Base-by-base conservation (phyloP, 2,888 invertebrate genomes). In the Neoaliturus tenellus region DNA sequence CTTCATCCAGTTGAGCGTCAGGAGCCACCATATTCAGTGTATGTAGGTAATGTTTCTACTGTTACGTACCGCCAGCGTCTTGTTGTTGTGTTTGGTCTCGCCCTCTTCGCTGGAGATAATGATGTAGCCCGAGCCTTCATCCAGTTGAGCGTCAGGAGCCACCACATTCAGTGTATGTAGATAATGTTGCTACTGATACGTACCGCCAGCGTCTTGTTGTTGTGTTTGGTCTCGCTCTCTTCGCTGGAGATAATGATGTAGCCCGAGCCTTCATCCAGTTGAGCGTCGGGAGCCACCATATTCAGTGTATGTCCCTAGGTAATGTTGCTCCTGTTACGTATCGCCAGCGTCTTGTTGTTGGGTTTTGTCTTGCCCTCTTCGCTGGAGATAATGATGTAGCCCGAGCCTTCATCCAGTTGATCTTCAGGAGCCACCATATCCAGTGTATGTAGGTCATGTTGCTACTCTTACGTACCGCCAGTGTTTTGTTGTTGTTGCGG, bases 111-210 rank as follows among this genome's bases (percentile, higher is more conserved):
- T 98, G 0, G 98, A 98, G 75, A 99, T 95, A 0, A 99, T 92
- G 28, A 97, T 94, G 0, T 94, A 92, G 55, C 97, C 96, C 89
- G 95, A 95, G 20, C 95, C 95, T 89, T 97, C 96, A 82, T 97
- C 93, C 75, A 98, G 95, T 10, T 97, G 98, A 91, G 97, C 99
- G 90, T 99, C 99, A 0, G 99, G 99, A 1, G 97, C 97, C 48
- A 98, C 94, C 98, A 99, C 98, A 89, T 97, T 97, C 62, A 99
- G n/a, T n/a, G n/a, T n/a, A n/a, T n/a, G n/a, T n/a, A n/a, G n/a
- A n/a, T n/a, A n/a, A n/a, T n/a, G n/a, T n/a, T n/a, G 25, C n/a
- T 12, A 14, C 35, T 35, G 14, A 3, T 20, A 80, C 85, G 84
- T 86, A 90, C 90, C 82, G 86, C 92, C 12, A 97, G 90, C 0